phyloP scores from a whole-genome alignment of 2,113 vertebrate genomes.

The Ifrita kowaldi region DNA sequence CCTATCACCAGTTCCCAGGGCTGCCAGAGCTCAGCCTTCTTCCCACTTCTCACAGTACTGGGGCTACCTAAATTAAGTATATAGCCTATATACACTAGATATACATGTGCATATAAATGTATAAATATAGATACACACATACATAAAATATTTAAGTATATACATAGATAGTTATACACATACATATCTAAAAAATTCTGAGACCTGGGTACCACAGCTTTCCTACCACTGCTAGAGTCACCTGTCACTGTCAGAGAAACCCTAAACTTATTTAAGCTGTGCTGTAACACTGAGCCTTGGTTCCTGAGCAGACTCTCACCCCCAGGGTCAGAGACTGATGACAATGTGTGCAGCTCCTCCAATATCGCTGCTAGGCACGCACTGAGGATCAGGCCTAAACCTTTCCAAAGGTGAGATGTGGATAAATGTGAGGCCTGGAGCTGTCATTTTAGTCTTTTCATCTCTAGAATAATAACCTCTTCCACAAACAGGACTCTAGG shows the following conservation, averaged over 20 bases:
- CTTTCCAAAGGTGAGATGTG: neutral
- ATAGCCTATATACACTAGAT: neutral
- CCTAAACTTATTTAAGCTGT: neutral
- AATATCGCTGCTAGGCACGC: rapidly evolving
- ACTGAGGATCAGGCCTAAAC: neutral
- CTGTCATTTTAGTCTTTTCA: neutral
- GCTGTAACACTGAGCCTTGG: neutral
- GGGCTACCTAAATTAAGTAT: neutral
- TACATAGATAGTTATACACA: neutral
- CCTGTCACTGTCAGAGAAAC: neutral
- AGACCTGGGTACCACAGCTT: neutral
- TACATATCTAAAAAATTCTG: neutral
- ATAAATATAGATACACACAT: neutral
- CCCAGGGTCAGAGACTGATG: neutral
- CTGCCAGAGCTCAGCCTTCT: neutral
- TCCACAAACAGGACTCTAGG: neutral
- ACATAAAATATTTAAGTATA: neutral
- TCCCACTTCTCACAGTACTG: neutral
- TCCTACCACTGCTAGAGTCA: neutral
- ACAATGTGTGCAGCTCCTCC: rapidly evolving
- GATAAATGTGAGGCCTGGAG: neutral
- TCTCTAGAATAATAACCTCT: neutral
- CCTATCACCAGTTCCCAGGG: neutral
- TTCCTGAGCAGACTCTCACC: neutral
- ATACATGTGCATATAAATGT: neutral